A percentile compares a stretch with the other conserved stretches of the same genome.
These are phyloP conservation scores for Flexamia atlantica DNA, from an alignment of 2,888 invertebrate species.

Conservation along the genomic window DNA sequence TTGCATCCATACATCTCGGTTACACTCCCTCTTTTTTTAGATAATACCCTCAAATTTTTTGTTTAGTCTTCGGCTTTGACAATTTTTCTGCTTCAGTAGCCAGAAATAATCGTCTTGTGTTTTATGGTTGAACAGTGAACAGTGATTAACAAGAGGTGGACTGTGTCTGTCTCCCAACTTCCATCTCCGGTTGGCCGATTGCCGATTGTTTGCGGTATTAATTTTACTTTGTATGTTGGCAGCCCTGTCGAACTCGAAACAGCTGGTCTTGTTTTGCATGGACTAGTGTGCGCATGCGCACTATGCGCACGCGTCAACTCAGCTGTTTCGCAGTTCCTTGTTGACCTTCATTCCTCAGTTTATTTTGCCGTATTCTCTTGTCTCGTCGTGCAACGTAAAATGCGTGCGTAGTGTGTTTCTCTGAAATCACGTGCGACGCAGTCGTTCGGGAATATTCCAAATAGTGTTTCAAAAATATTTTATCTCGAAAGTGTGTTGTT, in stretches of 20 bases:
- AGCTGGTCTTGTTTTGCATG: constrained; percentile 17
- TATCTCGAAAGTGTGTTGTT: neutral
- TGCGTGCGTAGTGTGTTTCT: neutral
- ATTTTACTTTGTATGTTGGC: neutral
- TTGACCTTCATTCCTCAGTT: constrained; percentile 30
- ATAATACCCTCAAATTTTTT: too few species aligned
- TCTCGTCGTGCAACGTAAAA: neutral
- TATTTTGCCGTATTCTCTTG: neutral
- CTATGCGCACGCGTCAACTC: constrained; percentile 46
- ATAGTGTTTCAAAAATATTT: neutral
- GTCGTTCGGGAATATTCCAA: constrained; percentile 34
- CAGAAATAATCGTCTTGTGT: too few species aligned
- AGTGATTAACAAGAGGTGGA: too few species aligned
- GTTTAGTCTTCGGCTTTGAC: too few species aligned
- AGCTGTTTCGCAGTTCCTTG: constrained; percentile 37
- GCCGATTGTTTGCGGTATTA: neutral
- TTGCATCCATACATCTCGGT: too few species aligned
- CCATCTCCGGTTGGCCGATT: too few species aligned
- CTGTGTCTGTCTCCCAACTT: too few species aligned
- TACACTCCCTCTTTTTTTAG: too few species aligned
- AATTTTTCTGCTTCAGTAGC: too few species aligned
- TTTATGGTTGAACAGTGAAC: too few species aligned
- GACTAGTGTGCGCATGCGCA: too few species aligned
- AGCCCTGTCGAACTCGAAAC: constrained; percentile 21
- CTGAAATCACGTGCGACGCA: constrained; percentile 30